phyloP scores from a whole-genome alignment of 2,888 invertebrate species.

The Linhomoeus sp. region DNA sequence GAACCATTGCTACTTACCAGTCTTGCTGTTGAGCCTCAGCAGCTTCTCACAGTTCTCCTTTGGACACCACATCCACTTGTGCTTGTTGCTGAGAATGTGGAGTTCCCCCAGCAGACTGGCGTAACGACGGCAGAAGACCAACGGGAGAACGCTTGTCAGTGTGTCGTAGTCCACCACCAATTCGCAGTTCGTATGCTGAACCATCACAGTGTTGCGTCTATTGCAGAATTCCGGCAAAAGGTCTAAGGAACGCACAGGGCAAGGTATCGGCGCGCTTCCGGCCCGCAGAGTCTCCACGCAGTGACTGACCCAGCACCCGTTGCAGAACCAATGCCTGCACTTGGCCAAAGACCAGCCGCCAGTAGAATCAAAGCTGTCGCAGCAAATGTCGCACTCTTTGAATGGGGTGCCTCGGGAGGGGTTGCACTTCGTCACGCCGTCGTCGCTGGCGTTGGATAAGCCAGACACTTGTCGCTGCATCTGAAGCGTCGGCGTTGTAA shows the following conservation, averaged over 20 bases:
- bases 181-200: neutral
- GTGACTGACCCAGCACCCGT: neutral
- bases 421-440: no score
- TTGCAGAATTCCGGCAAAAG: neutral
- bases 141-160: neutral
- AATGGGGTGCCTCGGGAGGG: no score
- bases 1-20: no score
- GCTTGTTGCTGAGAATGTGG: neutral
- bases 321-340: constrained; percentile 1
- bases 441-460: no score
- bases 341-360: no score
- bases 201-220: no score
- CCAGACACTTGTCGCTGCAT: no score
- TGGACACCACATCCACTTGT: constrained; percentile 1
- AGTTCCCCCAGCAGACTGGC: neutral
- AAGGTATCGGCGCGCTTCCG: neutral
- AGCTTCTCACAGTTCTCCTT: neutral
- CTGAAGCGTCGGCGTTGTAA: no score
- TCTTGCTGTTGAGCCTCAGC: neutral
- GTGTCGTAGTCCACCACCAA: neutral
- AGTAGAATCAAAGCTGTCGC: no score
- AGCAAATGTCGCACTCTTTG: no score
- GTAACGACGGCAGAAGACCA: neutral
- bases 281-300: neutral
- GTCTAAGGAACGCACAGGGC: constrained; percentile 1